Evolutionary conservation across 2,113 vertebrate genomes (phyloP), one percentile per base, ranked within the genome.

Genomic region (Callipepla californica): DNA sequence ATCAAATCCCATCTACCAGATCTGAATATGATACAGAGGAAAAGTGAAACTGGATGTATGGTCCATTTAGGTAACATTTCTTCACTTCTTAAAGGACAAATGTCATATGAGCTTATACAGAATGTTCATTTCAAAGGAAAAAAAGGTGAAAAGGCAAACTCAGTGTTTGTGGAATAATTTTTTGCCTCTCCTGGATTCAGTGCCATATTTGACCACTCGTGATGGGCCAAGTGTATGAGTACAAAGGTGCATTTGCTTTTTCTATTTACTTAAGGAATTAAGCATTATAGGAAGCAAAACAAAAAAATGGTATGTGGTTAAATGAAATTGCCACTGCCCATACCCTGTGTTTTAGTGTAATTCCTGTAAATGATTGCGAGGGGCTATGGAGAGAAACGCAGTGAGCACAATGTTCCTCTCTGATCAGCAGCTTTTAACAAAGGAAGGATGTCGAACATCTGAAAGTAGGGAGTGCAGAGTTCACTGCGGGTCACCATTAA

Each of bases 1-100:
- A 96, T 95, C 93, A 92, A 72, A 96, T 97, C 94, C 95, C 95
- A 95, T 96, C 96, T 80, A 95, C 87, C 69, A 96, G 93, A 96
- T 92, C 93, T 96, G 57, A 92, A 92, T 92, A 68, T 74, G 96
- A 96, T 93, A 87, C 63, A 92, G 94, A 96, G 87, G 68, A 79
- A 93, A 94, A 72, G 80, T 94, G 94, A 97, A 97, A 97, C 79
- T 88, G 66, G 93, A 96, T 95, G 93, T 51, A 38, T 55, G n/a
- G 57, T 92, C 79, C 81, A 91, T 92, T 91, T 92, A 63, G 66
- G 70, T 67, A 92, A 73, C 83, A 88, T 79, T 85, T 92, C 86
- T 95, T 87, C 81, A 94, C 93, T 89, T 80, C 73, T 90, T 94
- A 81, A 88, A 93, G 95, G 83, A 91, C 92, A 76, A 85, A 84